Base-by-base conservation (phyloP, 2,113 vertebrate species). In the Pterocles gutturalis region DNA sequence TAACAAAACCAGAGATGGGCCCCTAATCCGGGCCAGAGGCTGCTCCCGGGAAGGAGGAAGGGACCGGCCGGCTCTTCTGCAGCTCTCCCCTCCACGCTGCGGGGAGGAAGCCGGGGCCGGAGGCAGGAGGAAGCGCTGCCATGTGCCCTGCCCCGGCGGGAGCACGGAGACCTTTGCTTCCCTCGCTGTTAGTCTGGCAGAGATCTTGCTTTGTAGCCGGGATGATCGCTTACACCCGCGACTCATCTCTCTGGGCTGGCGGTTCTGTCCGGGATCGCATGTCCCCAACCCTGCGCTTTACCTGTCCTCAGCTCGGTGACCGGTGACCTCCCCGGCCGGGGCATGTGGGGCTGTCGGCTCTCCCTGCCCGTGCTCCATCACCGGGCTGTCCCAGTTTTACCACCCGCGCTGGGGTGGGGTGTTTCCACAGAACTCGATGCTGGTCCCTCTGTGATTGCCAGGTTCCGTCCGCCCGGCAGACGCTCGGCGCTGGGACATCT, bases 401-500 rank as follows among this genome's bases (percentile, higher is more conserved):
- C 53, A 14, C 78, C 64, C 54, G 14, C 4, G 1, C 16, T 60
- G 1, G 22, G 49, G 13, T 83, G 41, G 11, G 93, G 43, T 19
- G 13, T 41, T 70, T 46, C 87, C 12, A 1, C 48, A 55, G 11
- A 67, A 13, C 51, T 77, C 3, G 13, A 21, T 25, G 57, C 55
- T 22, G 26, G 19, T 83, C 86, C 67, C 36, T 28, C 2, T 0
- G 0, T 26, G 24, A 45, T 25, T 49, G 84, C 38, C 54, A 24
- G 67, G 51, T 62, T 34, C 79, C 65, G 25, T 46, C 75, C 13
- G 46, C 36, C 34, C n/a, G 6, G 0, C 80, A 49, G 0, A 4
- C 3, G 0, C 81, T n/a, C n/a, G 60, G 69, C 5, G 1, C 43
- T 86, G 80, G 41, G 57, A 9, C 3, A 0, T 55, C 41, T 20